Base-by-base conservation (phyloP, 2,797 vertebrate species). In the Cephalopachus bancanus region DNA sequence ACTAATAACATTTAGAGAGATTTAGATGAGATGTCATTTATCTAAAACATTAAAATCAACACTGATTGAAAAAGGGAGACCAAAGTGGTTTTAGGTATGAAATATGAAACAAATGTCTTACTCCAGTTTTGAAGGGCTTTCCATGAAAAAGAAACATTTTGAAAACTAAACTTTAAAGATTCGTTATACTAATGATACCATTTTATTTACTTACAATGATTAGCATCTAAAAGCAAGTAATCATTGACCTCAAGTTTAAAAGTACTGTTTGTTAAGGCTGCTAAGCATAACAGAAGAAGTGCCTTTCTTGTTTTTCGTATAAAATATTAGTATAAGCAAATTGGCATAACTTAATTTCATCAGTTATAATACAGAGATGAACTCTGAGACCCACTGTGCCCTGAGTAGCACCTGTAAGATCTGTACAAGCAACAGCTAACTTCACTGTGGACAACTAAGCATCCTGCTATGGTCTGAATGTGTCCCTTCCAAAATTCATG, bases 1-100 rank as follows among this genome's bases (percentile, higher is more conserved):
- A 83, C 28, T 30, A 93, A 93, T 71, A 91, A 72, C 57, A 89
- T 76, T 85, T 37, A 78, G 72, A 94, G 84, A 95, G 85, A 64
- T 91, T 84, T 93, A 84, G 22, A 74, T 69, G 59, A 93, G 69
- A 44, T 83, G 22, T 86, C 44, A 85, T 89, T 89, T 69, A 89
- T 60, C n/a, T 33, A 78, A 93, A 97, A 57, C 55, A 81, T 51
- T 94, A 59, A 94, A 83, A 59, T 74, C 28, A 51, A 91, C 59
- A 49, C 44, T 28, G 17, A 75, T 80, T 67, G 26, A 72, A 90
- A 94, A 89, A 64, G 9, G 24, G 20, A 62, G 24, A 53, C 14
- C 59, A 62, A 79, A 86, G n/a, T 26, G 53, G 7, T 86, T 72
- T 91, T 76, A n/a, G 71, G 26, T 10, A 4, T 3, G 49, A 44